Base-by-base conservation (phyloP, 2,888 invertebrate species). In the Amaurobius ferox region DNA sequence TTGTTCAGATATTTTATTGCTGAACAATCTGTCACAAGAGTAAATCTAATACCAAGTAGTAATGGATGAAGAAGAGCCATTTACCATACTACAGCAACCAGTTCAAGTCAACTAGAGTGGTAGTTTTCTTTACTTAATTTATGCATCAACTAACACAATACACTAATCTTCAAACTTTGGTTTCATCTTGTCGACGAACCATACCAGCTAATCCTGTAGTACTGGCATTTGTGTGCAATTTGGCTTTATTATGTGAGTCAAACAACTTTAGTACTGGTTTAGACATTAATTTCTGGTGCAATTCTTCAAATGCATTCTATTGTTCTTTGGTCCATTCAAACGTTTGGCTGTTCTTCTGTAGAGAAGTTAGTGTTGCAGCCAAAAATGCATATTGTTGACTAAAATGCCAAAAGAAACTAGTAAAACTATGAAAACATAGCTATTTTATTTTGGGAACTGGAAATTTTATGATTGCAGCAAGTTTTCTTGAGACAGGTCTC, bases 71-170 rank as follows among this genome's bases (percentile, higher is more conserved):
- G 11, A 19, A 35, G 32, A 9, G 35, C 40, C 26, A 74, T 16
- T 26, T 35, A 35, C 74, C 62, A 74, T 13, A 62, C 64, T 13
- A 74, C 62, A 13, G 74, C 32, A 26, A 73, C 62, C 9, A 44
- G 16, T 16, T 44, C 44, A 2, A 44, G 44, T 44, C 16, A 13
- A 44, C 44, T 44, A 13, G 44, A 44, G 16, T 44, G 44, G 44
- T 44, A 44, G 9, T 44, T 44, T 16, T 44, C 44, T 5, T 7
- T 16, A 2, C 16, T 16, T 2, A n/a, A n/a, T n/a, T n/a, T n/a
- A n/a, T n/a, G n/a, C n/a, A 2, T 44, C 2, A 16, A 2, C 16
- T 16, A 16, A 44, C 44, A 16, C 9, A 44, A 44, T 44, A 16
- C 5, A 35, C 44, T 16, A 44, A 7, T 35, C 11, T 11, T 35